phyloP scores from a whole-genome alignment of 2,797 vertebrate species.

The Echeneis naucrates region DNA sequence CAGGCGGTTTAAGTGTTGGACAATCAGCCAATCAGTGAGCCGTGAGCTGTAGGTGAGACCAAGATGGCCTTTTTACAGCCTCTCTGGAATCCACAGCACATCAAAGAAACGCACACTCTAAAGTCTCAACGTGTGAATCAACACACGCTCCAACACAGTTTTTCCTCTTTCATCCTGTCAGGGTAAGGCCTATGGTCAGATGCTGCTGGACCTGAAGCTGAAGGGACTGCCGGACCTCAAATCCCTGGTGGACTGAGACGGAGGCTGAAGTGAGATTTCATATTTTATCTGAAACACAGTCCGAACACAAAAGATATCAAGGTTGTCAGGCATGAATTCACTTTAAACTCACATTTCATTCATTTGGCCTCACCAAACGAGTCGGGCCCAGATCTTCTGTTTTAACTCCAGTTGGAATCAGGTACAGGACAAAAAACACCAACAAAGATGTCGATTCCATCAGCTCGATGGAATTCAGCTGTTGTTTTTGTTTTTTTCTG shows the following conservation, averaged over 20 bases:
- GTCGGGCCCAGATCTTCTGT: too few species aligned
- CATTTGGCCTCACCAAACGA: too few species aligned
- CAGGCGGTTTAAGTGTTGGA: too few species aligned
- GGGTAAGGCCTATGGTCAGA: slow-evolving; percentile 92
- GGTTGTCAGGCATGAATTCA: too few species aligned
- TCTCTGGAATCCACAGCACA: slow-evolving; percentile 50
- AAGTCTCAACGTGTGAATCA: slow-evolving; percentile 3
- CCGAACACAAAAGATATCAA: background rate
- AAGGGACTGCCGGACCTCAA: slow-evolving; percentile 89
- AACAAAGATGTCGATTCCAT: background rate
- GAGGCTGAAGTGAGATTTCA: background rate
- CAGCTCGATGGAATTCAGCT: background rate
- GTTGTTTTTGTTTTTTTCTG: too few species aligned
- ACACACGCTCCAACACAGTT: background rate
- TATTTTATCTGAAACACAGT: background rate
- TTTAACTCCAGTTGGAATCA: background rate
- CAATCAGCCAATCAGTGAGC: too few species aligned
- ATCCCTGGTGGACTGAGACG: slow-evolving; percentile 84
- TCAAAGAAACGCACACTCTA: slow-evolving; percentile 48
- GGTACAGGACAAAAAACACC: background rate
- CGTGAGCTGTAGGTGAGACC: too few species aligned
- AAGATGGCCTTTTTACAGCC: slow-evolving; percentile 36
- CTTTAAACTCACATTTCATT: too few species aligned
- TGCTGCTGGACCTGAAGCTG: slow-evolving; percentile 90
- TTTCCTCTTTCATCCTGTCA: slow-evolving; percentile 46